Conservation (phyloP, 1,140 invertebrate species). For the Diploscapter pachys region DNA sequence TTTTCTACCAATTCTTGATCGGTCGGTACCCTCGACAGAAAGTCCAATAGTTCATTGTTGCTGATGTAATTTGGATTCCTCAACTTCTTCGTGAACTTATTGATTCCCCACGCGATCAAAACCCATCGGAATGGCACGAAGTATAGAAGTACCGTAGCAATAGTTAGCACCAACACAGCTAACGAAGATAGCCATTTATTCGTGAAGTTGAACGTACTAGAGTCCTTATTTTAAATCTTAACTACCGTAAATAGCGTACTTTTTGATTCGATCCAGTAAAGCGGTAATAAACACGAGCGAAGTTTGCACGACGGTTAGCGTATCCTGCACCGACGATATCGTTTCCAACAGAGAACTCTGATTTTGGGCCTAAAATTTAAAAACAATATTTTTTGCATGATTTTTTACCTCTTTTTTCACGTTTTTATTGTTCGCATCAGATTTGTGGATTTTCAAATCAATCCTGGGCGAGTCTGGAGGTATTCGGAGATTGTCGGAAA, state of each 20-base stretch:
- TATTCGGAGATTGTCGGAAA: too few species aligned
- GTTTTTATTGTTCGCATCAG: too few species aligned
- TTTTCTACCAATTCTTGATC: constrained; percentile 74
- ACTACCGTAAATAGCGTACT: constrained; percentile 35
- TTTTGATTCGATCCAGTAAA: constrained; percentile 50
- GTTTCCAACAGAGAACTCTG: constrained; percentile 17
- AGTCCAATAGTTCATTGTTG: constrained; percentile 94
- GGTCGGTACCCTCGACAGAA: constrained; percentile 89
- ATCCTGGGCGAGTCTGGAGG: too few species aligned
- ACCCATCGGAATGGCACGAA: constrained; percentile 84
- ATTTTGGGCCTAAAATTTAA: neutral
- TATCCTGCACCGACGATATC: constrained; percentile 41
- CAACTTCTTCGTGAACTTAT: constrained; percentile 92
- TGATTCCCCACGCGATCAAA: constrained; percentile 90
- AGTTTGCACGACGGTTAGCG: constrained; percentile 44
- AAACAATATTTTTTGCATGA: too few species aligned
- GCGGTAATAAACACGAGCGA: constrained; percentile 47
- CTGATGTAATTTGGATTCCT: constrained; percentile 86
- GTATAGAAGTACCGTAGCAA: constrained; percentile 74
- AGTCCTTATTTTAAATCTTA: constrained; percentile 48
- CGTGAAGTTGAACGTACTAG: constrained; percentile 90
- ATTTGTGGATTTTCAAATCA: too few species aligned
- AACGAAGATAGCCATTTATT: constrained; percentile 91
- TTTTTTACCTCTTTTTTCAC: too few species aligned
- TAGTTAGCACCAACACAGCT: constrained; percentile 68